These are phyloP conservation scores for Ceratina calcarata DNA, from an alignment of 1,140 invertebrate species.

Conservation along the genomic window DNA sequence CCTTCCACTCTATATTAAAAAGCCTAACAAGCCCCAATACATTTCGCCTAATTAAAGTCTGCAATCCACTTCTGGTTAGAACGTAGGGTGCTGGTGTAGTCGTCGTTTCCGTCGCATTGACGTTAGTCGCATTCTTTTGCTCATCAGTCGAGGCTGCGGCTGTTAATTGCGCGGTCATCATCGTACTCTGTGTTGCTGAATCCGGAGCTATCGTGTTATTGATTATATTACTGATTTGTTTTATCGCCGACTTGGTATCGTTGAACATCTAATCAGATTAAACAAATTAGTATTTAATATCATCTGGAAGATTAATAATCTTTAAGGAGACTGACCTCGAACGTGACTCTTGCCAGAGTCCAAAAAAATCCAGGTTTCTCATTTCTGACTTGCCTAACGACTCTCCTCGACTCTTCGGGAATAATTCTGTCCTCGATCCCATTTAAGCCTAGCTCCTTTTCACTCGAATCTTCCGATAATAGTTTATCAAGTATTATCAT, in stretches of 20 bases:
- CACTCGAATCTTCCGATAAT: constrained; percentile 16
- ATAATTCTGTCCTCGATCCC: constrained; percentile 34
- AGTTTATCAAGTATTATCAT: constrained; percentile 40
- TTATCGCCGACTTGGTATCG: constrained; percentile 78
- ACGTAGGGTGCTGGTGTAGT: constrained; percentile 71
- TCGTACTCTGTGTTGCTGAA: constrained; percentile 47
- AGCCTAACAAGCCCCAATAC: constrained; percentile 77
- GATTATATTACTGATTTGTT: constrained; percentile 75
- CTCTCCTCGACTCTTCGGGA: constrained; percentile 63
- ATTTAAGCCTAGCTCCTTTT: not conserved
- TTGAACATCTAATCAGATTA: constrained; percentile 76
- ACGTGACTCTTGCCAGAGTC: constrained; percentile 77
- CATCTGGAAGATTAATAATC: too few species aligned
- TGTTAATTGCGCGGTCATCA: constrained; percentile 37
- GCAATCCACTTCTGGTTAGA: constrained; percentile 71
- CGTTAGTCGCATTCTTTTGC: not conserved
- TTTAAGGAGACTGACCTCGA: constrained; percentile 70
- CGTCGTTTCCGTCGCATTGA: constrained; percentile 32
- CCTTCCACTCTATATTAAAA: constrained; percentile 80
- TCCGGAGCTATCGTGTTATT: constrained; percentile 74
- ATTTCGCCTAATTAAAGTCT: constrained; percentile 77
- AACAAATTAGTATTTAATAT: constrained; percentile 3
- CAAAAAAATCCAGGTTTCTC: constrained; percentile 79
- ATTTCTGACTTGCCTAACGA: constrained; percentile 70
- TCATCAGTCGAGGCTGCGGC: constrained; percentile 2